A percentile compares a stretch with the other conserved stretches of the same genome.
phyloP scores from a whole-genome alignment of 2,113 vertebrate genomes.

The Odontophorus gujanensis region DNA sequence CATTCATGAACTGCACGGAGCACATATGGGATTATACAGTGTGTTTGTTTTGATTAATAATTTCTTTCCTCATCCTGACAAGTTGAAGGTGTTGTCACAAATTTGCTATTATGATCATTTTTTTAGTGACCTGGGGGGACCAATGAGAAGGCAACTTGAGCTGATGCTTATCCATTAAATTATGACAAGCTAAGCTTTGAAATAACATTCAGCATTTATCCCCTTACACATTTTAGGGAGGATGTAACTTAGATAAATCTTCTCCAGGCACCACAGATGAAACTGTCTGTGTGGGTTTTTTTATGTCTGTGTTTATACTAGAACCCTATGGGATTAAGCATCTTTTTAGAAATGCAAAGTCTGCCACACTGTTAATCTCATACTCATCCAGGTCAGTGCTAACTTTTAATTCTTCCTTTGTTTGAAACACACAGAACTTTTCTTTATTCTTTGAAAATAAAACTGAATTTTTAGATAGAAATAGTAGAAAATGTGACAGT shows the following conservation, averaged over 20 bases:
- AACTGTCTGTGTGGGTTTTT: slow-evolving; percentile 20
- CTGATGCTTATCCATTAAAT: slow-evolving; percentile 17
- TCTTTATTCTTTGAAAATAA: background rate
- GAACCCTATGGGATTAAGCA: slow-evolving; percentile 36
- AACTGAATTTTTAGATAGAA: background rate
- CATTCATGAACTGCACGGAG: slow-evolving; percentile 38
- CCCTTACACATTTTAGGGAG: slow-evolving; percentile 28
- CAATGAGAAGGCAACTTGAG: background rate
- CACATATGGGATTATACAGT: background rate
- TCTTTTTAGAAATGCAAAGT: slow-evolving; percentile 47
- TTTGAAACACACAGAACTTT: background rate
- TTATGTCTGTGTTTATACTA: slow-evolving; percentile 52
- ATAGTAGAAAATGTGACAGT: background rate
- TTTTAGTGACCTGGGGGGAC: background rate
- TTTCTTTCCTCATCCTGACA: background rate
- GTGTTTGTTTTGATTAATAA: slow-evolving; percentile 20
- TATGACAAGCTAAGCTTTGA: slow-evolving; percentile 27
- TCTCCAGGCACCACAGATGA: slow-evolving; percentile 41
- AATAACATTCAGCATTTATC: slow-evolving; percentile 31
- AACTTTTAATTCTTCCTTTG: slow-evolving; percentile 9
- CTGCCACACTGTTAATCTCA: slow-evolving; percentile 51
- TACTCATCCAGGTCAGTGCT: slow-evolving; percentile 5
- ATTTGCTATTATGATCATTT: background rate
- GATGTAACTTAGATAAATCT: slow-evolving; percentile 49
- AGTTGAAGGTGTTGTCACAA: background rate